Base-by-base conservation (phyloP, 2,797 vertebrate species). In the Sebastes trivittatus region DNA sequence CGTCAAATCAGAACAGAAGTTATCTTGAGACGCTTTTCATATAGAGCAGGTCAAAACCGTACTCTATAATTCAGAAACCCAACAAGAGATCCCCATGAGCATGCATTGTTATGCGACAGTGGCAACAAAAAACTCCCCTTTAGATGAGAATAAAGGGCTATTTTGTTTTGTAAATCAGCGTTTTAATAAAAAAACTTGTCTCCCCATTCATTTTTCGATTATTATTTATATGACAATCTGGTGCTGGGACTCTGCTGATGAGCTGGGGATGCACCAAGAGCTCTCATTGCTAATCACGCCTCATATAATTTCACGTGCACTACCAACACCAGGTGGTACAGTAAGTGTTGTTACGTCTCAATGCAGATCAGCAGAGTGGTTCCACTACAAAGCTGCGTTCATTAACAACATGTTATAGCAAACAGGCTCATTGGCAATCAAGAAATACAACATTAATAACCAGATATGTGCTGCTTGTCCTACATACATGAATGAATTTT, bases 341-440 rank as follows among this genome's bases (percentile, higher is more conserved):
- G 34, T 34, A n/a, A n/a, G 56, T 69, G 11, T 70, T 42, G 52
- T 58, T 30, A 27, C 16, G 7, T 74, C 54, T 42, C 27, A 38
- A 4, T 62, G 60, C 32, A 61, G 30, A 72, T 56, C 76, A n/a
- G n/a, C 27, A 77, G 77, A 84, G 77, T 70, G 59, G 66, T 61
- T 80, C 55, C 63, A 54, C 76, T 63, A 38, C 63, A 82, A 80
- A 78, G 36, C 60, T 25, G 22, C 27, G 8, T 71, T 79, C 42
- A 65, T 65, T 61, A 36, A 62, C 30, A 61, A 30, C 70, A 64
- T 18, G 3, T n/a, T 29, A 34, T 11, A 60, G 49, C 69, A 77
- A 78, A 75, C 63, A 34, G 64, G 38, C 30, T 34, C 60, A 55
- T 76, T 7, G 1, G 10, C 38, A 72, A 72, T 65, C 2, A 62